These are phyloP conservation scores for Acanthisitta chloris DNA, from an alignment of 2,113 vertebrate genomes.

Conservation along the genomic window DNA sequence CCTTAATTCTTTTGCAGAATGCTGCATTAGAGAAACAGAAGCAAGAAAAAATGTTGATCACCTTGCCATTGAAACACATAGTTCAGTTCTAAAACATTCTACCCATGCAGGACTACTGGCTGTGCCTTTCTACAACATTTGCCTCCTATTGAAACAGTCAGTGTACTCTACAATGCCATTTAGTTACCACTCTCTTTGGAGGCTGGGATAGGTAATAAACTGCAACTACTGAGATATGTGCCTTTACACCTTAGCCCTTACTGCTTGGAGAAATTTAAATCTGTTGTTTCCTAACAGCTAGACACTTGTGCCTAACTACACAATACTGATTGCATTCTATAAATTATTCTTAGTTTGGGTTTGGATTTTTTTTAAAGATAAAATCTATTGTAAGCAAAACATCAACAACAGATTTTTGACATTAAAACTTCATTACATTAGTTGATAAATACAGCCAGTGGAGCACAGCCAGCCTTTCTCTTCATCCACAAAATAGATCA, in stretches of 20 bases:
- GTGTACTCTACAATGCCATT: not conserved
- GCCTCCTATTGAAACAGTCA: not conserved
- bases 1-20: conserved; percentile 36
- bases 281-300: not conserved
- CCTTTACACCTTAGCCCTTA: not conserved
- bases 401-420: not conserved
- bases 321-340: not conserved
- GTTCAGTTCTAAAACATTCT: not conserved
- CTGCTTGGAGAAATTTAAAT: not conserved
- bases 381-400: not conserved
- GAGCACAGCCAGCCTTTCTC: not conserved
- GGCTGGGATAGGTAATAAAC: not conserved
- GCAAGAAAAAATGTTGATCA: conserved; percentile 54
- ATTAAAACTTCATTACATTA: not conserved
- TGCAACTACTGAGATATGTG: not conserved
- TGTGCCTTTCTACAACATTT: not conserved
- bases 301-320: not conserved
- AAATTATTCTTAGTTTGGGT: not conserved
- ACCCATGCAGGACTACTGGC: not conserved
- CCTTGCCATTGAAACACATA: not conserved
- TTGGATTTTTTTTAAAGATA: not conserved
- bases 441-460: not conserved
- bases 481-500: not conserved
- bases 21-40: conserved; percentile 67
- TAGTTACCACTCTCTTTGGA: not conserved